Evolutionary conservation across 2,797 vertebrate species (phyloP), one percentile per base, ranked within the genome.

Genomic region (Perodicticus potto): DNA sequence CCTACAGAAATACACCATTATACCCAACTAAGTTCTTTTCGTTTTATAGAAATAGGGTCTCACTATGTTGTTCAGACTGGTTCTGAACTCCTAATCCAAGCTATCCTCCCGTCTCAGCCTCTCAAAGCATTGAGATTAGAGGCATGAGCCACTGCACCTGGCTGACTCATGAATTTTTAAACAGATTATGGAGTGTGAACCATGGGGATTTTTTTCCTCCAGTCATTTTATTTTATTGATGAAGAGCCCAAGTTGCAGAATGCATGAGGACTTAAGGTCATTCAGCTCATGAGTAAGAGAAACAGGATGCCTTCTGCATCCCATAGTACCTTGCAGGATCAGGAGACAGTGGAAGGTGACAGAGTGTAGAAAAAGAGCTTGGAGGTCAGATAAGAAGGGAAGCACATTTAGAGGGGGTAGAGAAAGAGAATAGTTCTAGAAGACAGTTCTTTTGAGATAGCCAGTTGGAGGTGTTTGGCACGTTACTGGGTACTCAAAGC

Each of bases 371-470:
- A 12, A 19, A 87, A 83, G 25, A 80, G 37, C 25, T 19, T 23
- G 29, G 61, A 2, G 19, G 59, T 57, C 0, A 23, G 63, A 32
- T 19, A 34, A 86, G 55, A 84, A 25, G 13, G 57, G 57, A 63
- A 86, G 61, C 32, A 27, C 1, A 19, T 83, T 2, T 74, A 43
- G 55, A 34, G 43, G n/a, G 7, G 12, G 3, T n/a, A 70, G 8
- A 84, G 45, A 80, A 87, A 49, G 59, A 67, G 4, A 8, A n/a
- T 16, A 27, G 74, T 43, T 94, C 73, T 45, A 45, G 85, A 80
- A 61, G 67, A n/a, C 73, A 90, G 37, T 43, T 40, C 59, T 70
- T 37, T 32, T 12, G 11, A 70, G 10, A 34, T 0, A 65, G 73
- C 32, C 61, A 37, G 0, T 2, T 63, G 67, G 65, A 74, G 67